Conservation (phyloP, 2,113 vertebrate species). For the Microtus pennsylvanicus region DNA sequence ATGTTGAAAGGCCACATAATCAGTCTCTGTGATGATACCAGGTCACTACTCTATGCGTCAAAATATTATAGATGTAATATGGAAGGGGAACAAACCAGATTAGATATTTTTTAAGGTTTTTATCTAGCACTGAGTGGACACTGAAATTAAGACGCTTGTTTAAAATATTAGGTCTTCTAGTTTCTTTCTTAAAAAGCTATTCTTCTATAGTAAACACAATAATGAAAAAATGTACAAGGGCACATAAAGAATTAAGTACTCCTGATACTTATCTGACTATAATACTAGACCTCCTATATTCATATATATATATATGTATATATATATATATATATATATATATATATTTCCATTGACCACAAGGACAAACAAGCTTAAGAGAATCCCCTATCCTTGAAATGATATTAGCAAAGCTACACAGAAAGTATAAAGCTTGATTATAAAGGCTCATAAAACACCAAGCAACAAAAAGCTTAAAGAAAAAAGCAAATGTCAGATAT, state of each 20-base stretch:
- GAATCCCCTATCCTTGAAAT: not conserved
- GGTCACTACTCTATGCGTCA: not conserved
- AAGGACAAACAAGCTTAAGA: not conserved
- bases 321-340: no score
- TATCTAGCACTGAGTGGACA: not conserved
- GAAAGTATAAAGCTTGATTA: not conserved
- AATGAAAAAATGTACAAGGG: not conserved
- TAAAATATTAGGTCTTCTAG: not conserved
- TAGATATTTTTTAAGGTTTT: not conserved
- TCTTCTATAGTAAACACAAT: not conserved
- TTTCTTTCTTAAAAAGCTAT: not conserved
- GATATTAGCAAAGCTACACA: not conserved
- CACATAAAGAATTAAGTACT: not conserved
- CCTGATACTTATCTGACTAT: not conserved
- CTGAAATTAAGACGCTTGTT: not conserved
- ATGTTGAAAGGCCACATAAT: not conserved
- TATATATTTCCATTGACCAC: not conserved
- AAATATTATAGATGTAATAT: slow-evolving; percentile 6
- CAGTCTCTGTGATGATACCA: slow-evolving; percentile 22
- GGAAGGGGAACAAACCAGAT: not conserved
- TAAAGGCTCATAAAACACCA: not conserved
- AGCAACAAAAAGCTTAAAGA: not conserved
- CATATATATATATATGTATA: not conserved
- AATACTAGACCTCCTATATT: not conserved
- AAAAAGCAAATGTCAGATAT: not conserved